phyloP scores from a whole-genome alignment of 2,797 vertebrate species.

The Loris lydekkerianus region DNA sequence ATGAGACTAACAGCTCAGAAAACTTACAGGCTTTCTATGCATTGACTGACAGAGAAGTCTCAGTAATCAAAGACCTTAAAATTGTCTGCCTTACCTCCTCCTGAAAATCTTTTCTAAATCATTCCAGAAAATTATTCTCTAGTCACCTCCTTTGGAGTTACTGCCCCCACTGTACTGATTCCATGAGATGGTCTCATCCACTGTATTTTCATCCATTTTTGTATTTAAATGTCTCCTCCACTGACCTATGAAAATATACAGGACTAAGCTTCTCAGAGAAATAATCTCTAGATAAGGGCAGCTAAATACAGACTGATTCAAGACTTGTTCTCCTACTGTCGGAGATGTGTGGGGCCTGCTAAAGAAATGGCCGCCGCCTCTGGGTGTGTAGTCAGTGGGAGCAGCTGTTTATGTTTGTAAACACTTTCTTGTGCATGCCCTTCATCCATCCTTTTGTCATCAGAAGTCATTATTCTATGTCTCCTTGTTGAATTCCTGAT shows the following conservation, averaged over 20 bases:
- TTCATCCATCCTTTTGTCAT: not conserved
- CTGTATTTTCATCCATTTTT: not conserved
- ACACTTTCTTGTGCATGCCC: not conserved
- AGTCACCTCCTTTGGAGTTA: not conserved
- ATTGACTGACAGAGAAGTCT: not conserved
- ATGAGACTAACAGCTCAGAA: not conserved
- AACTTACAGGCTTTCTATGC: too few species aligned
- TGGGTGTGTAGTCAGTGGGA: fast-evolving
- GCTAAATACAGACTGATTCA: not conserved
- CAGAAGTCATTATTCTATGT: not conserved
- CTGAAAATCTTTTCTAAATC: not conserved
- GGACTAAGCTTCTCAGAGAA: not conserved
- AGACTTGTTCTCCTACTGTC: not conserved
- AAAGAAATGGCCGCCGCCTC: not conserved
- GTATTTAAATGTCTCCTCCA: not conserved
- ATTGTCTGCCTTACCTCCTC: not conserved
- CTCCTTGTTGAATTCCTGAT: not conserved
- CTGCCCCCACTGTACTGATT: not conserved
- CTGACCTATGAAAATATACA: not conserved
- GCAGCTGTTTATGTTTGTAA: too few species aligned
- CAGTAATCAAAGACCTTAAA: too few species aligned
- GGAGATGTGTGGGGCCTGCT: not conserved
- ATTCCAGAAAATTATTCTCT: not conserved
- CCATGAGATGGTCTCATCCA: not conserved
- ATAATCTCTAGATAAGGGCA: not conserved